A percentile compares a stretch with the other conserved stretches of the same genome.
Conservation (phyloP, 2,888 invertebrate species). For the Lomographa bimaculata region DNA sequence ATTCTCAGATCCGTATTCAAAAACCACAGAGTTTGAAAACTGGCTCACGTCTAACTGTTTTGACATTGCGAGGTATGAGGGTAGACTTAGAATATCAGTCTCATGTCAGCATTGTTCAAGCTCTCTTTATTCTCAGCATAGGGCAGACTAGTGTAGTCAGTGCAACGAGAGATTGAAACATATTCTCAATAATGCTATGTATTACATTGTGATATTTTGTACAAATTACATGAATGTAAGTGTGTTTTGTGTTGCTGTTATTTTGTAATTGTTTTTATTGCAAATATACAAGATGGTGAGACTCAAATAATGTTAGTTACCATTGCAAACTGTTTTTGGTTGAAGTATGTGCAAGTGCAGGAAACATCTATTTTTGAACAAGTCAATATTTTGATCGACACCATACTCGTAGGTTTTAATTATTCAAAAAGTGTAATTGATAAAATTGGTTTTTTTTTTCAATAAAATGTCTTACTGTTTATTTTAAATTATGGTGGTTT, state of each 20-base stretch:
- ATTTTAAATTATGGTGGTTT: slow-evolving; percentile 20
- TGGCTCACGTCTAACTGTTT: too few relatives aligned
- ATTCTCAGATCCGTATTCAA: too few relatives aligned
- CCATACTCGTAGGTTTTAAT: slow-evolving; percentile 58
- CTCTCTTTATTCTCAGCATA: too few relatives aligned
- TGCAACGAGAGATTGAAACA: slow-evolving; percentile 26
- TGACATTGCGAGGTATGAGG: too few relatives aligned
- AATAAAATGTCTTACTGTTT: slow-evolving; percentile 69
- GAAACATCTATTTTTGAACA: slow-evolving; percentile 64
- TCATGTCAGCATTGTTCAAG: too few relatives aligned
- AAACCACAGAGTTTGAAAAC: too few relatives aligned
- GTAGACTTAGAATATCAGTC: too few relatives aligned
- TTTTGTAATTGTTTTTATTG: slow-evolving; percentile 40
- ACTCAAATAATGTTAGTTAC: slow-evolving; percentile 26
- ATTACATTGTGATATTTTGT: slow-evolving; percentile 78
- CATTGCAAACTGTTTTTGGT: slow-evolving; percentile 30
- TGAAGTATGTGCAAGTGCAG: slow-evolving; percentile 76
- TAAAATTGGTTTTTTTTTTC: slow-evolving; percentile 70
- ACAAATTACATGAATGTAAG: slow-evolving; percentile 72
- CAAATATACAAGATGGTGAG: slow-evolving; percentile 24
- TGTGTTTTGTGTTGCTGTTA: slow-evolving; percentile 52
- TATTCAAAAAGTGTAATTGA: slow-evolving; percentile 65
- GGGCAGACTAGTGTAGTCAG: slow-evolving; percentile 4
- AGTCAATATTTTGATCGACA: slow-evolving; percentile 61
- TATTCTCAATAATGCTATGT: slow-evolving; percentile 54